Base-by-base conservation (phyloP, 2,113 vertebrate species). In the Gadus macrocephalus region DNA sequence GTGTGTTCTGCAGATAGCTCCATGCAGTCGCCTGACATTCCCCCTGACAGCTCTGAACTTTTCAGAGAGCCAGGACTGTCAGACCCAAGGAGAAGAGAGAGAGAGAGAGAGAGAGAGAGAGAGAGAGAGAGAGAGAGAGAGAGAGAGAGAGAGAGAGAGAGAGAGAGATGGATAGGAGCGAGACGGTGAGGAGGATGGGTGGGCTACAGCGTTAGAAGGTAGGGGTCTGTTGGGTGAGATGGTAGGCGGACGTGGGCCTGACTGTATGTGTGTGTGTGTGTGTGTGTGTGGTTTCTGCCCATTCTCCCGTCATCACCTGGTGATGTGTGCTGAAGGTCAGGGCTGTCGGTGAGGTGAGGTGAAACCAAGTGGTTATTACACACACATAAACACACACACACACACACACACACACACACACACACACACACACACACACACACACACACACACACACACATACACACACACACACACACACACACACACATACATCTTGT, bases 1-100 rank as follows among this genome's bases (percentile, higher is more conserved):
- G 85, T 83, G 71, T 85, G 81, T 89, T 82, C 69, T 85, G 87
- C 71, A 81, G 92, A 91, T 91, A 91, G 90, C 91, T 81, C 84
- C 63, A 67, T 0, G 5, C 85, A 80, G 84, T 83, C 66, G 87
- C 84, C 90, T 93, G 94, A 94, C 93, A 95, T 95, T 95, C 90
- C 92, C 87, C 87, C 83, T 95, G 95, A 97, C 95, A 96, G 95
- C 94, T 87, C 78, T 97, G 96, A 97, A 97, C 96, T 97, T 96
- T 96, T 95, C 95, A 95, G 88, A 90, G 88, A 89, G 82, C 80
- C 73, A 74, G 87, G 86, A 91, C 88, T 93, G 92, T 92, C 89
- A 82, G 86, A 83, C 83, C 70, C 74, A 62, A 84, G 85, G 53
- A 19, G 17, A 25, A 31, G 66, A 68, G 53, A 68, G 22, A 56